A percentile compares a stretch with the other conserved stretches of the same genome.
Conservation (phyloP, 2,113 vertebrate genomes). For the Xenus cinereus region DNA sequence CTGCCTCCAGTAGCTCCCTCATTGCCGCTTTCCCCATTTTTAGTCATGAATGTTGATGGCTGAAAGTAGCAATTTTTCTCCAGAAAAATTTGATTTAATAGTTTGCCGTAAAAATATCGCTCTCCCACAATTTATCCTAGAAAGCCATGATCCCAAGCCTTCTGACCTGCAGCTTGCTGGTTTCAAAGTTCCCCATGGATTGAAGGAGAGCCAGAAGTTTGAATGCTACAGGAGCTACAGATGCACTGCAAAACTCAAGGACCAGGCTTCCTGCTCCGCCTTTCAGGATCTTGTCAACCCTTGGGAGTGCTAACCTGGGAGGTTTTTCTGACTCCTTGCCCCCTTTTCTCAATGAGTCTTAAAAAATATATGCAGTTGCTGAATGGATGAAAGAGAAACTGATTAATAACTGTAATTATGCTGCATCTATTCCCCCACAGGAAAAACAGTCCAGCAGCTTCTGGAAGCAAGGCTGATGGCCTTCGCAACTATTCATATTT, state of each 20-base stretch:
- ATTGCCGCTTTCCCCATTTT: not conserved
- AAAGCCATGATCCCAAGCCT: not conserved
- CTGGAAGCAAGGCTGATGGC: not conserved
- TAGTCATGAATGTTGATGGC: not conserved
- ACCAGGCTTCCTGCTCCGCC: rapidly evolving
- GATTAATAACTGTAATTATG: not conserved
- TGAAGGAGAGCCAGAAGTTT: not conserved
- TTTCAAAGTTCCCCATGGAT: not conserved
- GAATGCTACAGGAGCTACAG: not conserved
- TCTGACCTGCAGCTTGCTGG: not conserved
- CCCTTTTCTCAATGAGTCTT: not conserved
- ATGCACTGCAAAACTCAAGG: not conserved
- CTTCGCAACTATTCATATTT: not conserved
- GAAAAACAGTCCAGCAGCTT: not conserved
- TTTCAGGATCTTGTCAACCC: not conserved
- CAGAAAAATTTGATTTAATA: not conserved
- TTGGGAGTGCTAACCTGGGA: not conserved
- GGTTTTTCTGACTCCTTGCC: not conserved
- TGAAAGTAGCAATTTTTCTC: not conserved
- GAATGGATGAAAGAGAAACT: not conserved
- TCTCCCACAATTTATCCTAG: not conserved
- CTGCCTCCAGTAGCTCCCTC: not conserved
- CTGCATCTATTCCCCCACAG: not conserved
- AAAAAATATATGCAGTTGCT: not conserved
- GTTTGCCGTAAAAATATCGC: not conserved